phyloP scores from a whole-genome alignment of 2,113 vertebrate genomes.

The Ptilorrhoa leucosticta region DNA sequence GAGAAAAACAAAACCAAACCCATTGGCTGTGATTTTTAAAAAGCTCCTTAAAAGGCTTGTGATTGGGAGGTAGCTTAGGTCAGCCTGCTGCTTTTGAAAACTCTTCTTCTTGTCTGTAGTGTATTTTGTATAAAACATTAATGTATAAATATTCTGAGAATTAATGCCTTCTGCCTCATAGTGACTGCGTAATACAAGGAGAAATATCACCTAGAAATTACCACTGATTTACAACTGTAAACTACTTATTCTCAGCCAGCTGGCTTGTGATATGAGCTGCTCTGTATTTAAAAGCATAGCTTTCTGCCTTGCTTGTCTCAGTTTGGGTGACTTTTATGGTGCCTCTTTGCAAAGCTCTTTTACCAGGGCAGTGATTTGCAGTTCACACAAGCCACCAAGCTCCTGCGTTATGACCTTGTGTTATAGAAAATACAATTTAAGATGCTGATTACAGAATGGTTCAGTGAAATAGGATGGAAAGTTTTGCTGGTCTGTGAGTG shows the following conservation, averaged over 20 bases:
- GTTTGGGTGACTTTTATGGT: background rate
- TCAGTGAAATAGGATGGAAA: constrained; percentile 36
- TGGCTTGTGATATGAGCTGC: background rate
- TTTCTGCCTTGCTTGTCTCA: background rate
- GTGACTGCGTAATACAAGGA: background rate
- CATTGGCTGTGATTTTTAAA: background rate
- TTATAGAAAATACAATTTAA: constrained; percentile 48
- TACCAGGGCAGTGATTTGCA: constrained; percentile 14
- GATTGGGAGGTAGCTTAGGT: background rate
- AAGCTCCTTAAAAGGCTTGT: background rate
- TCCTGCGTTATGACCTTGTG: constrained; percentile 19
- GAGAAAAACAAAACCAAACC: background rate
- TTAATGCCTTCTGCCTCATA: background rate
- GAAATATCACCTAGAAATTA: background rate
- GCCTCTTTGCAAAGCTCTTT: constrained; percentile 4
- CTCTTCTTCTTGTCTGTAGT: background rate
- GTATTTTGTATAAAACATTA: background rate
- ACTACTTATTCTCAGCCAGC: background rate
- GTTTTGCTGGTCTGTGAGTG: background rate
- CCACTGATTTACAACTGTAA: background rate
- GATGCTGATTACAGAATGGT: background rate
- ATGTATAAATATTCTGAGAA: background rate
- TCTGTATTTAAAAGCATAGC: background rate
- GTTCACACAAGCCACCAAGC: background rate
- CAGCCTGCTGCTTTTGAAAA: background rate